phyloP scores from a whole-genome alignment of 2,113 vertebrate genomes.

The Ameiurus melas region DNA sequence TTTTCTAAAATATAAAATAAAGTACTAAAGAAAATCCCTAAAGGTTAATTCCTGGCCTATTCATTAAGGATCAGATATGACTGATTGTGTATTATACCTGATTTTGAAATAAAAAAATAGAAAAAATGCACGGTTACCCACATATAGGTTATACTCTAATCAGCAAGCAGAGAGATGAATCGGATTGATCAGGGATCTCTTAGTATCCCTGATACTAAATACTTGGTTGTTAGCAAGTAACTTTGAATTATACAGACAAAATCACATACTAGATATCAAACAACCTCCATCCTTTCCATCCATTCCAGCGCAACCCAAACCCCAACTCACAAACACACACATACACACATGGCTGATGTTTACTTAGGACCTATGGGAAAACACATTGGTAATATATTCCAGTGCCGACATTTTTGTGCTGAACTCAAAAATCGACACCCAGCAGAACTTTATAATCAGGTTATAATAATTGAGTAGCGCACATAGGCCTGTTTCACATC shows the following conservation, averaged over 20 bases:
- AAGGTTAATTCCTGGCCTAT: too few species aligned
- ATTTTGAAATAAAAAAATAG: neutral
- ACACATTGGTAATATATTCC: neutral
- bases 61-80: too few species aligned
- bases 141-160: neutral
- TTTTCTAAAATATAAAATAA: too few species aligned
- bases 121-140: neutral
- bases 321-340: neutral
- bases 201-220: neutral
- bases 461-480: neutral
- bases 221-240: neutral
- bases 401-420: neutral
- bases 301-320: neutral
- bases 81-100: neutral
- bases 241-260: neutral
- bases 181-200: neutral
- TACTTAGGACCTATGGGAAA: neutral
- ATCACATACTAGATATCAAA: neutral
- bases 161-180: neutral
- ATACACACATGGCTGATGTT: neutral
- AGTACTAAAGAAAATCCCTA: too few species aligned
- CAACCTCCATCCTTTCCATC: neutral
- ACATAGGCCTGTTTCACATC: constrained; percentile 24
- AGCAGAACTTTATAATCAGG: neutral
- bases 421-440: neutral